phyloP scores from a whole-genome alignment of 2,113 vertebrate genomes.

The Protobothrops mucrosquamatus region DNA sequence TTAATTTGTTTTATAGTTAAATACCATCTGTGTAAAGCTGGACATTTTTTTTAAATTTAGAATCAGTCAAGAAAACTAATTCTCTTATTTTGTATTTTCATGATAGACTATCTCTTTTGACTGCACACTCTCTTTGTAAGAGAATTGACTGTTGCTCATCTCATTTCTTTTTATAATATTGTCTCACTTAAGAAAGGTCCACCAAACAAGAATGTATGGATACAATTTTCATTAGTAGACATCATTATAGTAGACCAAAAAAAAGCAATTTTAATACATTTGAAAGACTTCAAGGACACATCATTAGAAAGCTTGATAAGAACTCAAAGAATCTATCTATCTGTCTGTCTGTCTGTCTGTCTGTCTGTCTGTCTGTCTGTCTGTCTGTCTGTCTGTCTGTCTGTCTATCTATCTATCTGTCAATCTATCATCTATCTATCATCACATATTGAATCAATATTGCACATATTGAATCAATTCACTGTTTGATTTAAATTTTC shows the following conservation, averaged over 20 bases:
- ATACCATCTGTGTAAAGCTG: slow-evolving; percentile 56
- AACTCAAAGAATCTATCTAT: background rate
- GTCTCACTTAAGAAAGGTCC: background rate
- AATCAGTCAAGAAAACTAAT: slow-evolving; percentile 53
- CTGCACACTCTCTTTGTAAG: slow-evolving; percentile 12
- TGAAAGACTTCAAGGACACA: background rate
- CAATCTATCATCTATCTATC: too few relatives aligned
- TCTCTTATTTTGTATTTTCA: slow-evolving; percentile 56
- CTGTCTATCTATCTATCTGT: too few relatives aligned
- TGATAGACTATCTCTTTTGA: slow-evolving; percentile 55
- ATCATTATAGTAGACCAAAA: background rate
- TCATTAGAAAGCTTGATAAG: background rate
- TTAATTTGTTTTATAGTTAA: slow-evolving; percentile 53
- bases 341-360: background rate
- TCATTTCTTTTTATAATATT: slow-evolving; percentile 10
- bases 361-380: background rate
- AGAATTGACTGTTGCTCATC: slow-evolving; percentile 33
- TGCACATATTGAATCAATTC: background rate
- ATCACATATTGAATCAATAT: background rate
- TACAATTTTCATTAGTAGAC: background rate
- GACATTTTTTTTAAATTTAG: slow-evolving; percentile 56
- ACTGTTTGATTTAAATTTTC: background rate
- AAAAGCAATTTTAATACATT: background rate
- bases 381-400: too few relatives aligned
- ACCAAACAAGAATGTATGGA: background rate